Evolutionary conservation across 2,797 vertebrate genomes (phyloP).

Genomic region (Brachyrhaphis roseni): DNA sequence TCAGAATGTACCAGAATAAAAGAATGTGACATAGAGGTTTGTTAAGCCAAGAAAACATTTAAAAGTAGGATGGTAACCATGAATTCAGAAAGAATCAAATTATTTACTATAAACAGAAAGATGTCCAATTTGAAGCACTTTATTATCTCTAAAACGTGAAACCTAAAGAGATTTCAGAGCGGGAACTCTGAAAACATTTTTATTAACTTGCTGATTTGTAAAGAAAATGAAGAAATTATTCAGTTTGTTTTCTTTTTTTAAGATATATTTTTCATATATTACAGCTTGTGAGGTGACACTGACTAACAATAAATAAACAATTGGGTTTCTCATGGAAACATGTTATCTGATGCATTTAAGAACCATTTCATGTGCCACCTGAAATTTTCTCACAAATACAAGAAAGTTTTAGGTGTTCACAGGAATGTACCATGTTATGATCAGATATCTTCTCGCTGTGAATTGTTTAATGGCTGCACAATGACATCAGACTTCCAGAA

Average conservation of each 20-base stretch:
- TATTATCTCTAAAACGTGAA: constrained; percentile 58
- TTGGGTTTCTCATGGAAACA: neutral
- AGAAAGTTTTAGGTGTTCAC: neutral
- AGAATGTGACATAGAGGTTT: constrained; percentile 33
- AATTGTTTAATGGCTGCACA: neutral
- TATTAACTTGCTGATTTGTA: neutral
- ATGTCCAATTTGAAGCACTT: constrained; percentile 49
- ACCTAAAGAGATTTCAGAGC: constrained; percentile 64
- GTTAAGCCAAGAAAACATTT: neutral
- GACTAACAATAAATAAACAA: neutral
- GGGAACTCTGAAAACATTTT: constrained; percentile 72
- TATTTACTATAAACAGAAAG: neutral
- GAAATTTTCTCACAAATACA: neutral
- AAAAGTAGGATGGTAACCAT: constrained; percentile 29
- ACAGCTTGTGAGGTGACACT: neutral
- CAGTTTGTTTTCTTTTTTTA: neutral
- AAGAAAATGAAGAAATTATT: neutral
- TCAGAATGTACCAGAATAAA: constrained; percentile 40
- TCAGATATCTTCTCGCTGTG: neutral
- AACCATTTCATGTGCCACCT: neutral
- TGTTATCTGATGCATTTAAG: neutral
- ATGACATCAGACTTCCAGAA: neutral
- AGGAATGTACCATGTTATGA: neutral
- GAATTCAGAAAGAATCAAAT: constrained; percentile 16
- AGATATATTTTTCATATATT: neutral